A percentile compares a stretch with the other conserved stretches of the same genome.
phyloP scores from a whole-genome alignment of 2,797 vertebrate species.

The Propithecus deckenii region DNA sequence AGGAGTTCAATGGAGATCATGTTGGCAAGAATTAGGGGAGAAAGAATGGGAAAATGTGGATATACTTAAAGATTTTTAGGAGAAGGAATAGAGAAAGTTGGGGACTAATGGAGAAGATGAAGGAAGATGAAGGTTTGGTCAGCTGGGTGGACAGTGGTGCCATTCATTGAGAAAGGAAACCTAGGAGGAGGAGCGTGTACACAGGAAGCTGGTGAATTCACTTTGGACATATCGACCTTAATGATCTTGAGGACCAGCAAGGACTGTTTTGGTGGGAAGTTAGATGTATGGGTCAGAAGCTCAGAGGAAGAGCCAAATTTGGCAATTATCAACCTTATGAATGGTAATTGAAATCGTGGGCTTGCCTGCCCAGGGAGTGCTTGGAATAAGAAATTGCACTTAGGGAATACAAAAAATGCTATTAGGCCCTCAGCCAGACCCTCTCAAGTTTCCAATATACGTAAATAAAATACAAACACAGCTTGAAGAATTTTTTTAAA shows the following conservation, averaged over 20 bases:
- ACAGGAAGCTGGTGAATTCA: neutral
- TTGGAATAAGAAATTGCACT: neutral
- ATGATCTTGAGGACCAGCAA: neutral
- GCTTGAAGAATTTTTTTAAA: neutral
- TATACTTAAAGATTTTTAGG: neutral
- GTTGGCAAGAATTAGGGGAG: neutral
- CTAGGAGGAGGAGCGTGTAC: neutral
- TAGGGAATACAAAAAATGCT: neutral
- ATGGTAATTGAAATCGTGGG: neutral
- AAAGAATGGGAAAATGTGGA: neutral
- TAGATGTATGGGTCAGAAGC: neutral
- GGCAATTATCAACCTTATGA: neutral
- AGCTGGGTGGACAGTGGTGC: neutral
- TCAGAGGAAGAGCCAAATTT: neutral
- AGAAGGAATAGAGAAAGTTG: neutral
- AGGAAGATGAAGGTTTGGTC: neutral
- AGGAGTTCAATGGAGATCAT: neutral
- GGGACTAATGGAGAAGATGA: neutral
- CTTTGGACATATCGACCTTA: neutral
- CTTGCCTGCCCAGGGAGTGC: neutral
- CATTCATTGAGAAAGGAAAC: neutral
- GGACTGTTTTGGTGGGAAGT: neutral
- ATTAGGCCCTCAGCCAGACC: neutral
- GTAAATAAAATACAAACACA: neutral
- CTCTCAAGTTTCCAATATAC: neutral